phyloP scores from a whole-genome alignment of 1,140 invertebrate species.

The Musca vetustissima region DNA sequence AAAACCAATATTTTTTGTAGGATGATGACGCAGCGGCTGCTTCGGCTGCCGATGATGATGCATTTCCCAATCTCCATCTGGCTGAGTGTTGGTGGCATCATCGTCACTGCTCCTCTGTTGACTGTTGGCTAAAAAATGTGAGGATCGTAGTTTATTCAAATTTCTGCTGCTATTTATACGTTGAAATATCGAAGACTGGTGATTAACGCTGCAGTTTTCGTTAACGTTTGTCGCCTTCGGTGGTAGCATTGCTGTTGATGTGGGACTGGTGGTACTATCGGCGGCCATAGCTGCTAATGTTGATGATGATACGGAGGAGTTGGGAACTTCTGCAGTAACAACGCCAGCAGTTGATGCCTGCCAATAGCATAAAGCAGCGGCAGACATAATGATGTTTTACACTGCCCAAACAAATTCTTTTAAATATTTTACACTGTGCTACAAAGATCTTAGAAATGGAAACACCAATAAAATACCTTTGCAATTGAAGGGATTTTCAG shows the following conservation, averaged over 20 bases:
- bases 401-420: background rate
- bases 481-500: too few species aligned
- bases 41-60: too few species aligned
- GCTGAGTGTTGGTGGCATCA: background rate
- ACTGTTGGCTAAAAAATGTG: background rate
- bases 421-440: background rate
- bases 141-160: background rate
- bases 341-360: background rate
- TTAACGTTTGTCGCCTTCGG: background rate
- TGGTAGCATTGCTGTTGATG: background rate
- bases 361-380: slow-evolving; percentile 28
- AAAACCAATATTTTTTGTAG: background rate
- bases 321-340: background rate
- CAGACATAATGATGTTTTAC: slow-evolving; percentile 20
- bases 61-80: slow-evolving; percentile 26
- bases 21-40: background rate
- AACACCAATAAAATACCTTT: too few species aligned
- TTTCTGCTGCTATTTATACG: too few species aligned
- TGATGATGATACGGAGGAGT: background rate
- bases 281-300: background rate
- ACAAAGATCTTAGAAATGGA: too few species aligned
- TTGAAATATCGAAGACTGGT: too few species aligned
- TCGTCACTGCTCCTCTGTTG: background rate
- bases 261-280: slow-evolving; percentile 19
- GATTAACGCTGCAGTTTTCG: too few species aligned